These are phyloP conservation scores for Adoxophyes honmai DNA, from an alignment of 1,140 invertebrate species.

Conservation along the genomic window DNA sequence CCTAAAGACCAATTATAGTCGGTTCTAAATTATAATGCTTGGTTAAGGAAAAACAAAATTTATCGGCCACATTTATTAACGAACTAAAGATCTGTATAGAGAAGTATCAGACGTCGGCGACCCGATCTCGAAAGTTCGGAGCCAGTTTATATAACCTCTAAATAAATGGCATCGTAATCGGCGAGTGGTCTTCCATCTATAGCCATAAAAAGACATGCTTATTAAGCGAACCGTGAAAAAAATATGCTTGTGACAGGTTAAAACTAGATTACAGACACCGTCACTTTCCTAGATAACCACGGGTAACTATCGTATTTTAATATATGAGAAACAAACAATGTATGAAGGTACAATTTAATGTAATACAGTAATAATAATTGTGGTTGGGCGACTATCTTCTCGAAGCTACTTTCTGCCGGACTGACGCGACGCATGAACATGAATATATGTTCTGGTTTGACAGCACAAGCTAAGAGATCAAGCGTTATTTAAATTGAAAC, in stretches of 20 bases:
- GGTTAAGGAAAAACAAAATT: not conserved
- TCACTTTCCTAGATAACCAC: too few species aligned
- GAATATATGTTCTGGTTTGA: not conserved
- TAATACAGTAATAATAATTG: too few species aligned
- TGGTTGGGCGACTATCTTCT: conserved; percentile 19
- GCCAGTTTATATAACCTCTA: conserved; percentile 61
- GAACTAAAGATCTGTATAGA: not conserved
- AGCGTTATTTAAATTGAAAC: too few species aligned
- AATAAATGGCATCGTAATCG: conserved; percentile 53
- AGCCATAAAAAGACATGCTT: too few species aligned
- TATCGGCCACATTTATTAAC: conserved; percentile 3
- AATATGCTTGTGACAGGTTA: too few species aligned
- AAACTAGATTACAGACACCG: too few species aligned
- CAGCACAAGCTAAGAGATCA: too few species aligned
- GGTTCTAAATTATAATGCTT: not conserved
- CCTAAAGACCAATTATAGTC: not conserved
- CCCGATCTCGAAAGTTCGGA: conserved; percentile 44
- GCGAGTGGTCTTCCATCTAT: conserved; percentile 27
- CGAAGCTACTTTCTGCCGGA: conserved; percentile 23
- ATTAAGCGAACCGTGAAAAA: too few species aligned
- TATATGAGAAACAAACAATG: too few species aligned
- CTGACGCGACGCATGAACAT: not conserved
- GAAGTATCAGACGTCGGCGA: conserved; percentile 34
- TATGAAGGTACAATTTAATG: too few species aligned
- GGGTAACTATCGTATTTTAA: too few species aligned